Evolutionary conservation across 2,797 vertebrate species (phyloP).

Genomic region (Acanthopagrus latus): DNA sequence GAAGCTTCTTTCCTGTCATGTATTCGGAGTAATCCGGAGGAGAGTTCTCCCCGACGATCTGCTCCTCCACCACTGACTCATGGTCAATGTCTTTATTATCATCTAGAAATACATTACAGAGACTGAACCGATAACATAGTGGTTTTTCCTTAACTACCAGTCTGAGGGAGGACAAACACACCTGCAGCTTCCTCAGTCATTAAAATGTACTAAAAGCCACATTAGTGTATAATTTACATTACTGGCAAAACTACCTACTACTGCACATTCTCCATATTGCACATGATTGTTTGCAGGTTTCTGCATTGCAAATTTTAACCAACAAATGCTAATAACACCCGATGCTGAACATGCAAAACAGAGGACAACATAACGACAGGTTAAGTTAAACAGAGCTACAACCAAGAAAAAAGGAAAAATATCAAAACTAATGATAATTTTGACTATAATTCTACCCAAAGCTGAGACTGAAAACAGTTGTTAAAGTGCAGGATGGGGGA

Average conservation of each 20-base stretch:
- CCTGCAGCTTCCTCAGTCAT: background rate
- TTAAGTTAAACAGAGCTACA: background rate
- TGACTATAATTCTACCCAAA: background rate
- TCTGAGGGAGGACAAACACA: slow-evolving; percentile 32
- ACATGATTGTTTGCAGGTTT: background rate
- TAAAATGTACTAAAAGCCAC: background rate
- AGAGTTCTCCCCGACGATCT: slow-evolving; percentile 97
- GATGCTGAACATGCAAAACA: background rate
- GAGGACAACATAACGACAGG: background rate
- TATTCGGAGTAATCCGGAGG: slow-evolving; percentile 98
- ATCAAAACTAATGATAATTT: background rate
- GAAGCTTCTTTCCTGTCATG: slow-evolving; percentile 99
- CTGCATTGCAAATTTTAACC: background rate
- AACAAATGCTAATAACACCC: background rate
- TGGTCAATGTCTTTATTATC: slow-evolving; percentile 98
- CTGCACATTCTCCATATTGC: background rate
- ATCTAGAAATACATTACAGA: slow-evolving; percentile 90
- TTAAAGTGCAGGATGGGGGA: background rate
- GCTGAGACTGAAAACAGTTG: background rate
- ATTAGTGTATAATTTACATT: background rate
- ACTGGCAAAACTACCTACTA: background rate
- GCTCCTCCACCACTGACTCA: slow-evolving; percentile 98
- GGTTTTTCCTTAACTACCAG: slow-evolving; percentile 44
- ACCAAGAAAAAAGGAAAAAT: background rate
- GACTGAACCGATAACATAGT: slow-evolving; percentile 83